Evolutionary conservation across 2,113 vertebrate species (phyloP), one percentile per base, ranked within the genome.

Genomic region (Osmerus eperlanus): DNA sequence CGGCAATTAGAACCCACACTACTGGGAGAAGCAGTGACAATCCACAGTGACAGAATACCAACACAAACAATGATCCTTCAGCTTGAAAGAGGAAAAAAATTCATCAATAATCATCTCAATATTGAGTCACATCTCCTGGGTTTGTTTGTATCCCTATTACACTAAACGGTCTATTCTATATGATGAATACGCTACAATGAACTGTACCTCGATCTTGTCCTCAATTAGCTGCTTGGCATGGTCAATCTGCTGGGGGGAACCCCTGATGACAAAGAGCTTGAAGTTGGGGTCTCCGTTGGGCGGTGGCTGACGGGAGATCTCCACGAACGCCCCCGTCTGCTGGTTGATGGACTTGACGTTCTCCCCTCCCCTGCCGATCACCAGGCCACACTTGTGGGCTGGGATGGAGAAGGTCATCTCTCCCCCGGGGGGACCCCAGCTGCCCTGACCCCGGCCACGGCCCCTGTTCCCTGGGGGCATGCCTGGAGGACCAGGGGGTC

Each of bases 221-320:
- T 97, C 96, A 16, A 97, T 97, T 25, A 97, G 95, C 87, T 96
- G 95, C 84, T 96, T 96, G 80, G 96, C 96, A 0, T 97, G 95
- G 84, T 97, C 96, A 0, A 97, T 97, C 88, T 97, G 94, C 75
- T 96, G 93, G 0, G 95, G 96, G 0, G 93, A 91, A n/a, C 96
- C 96, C 4, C 95, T 91, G 83, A 97, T 96, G 79, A 83, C 93
- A 71, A 97, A 97, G 14, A 97, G 85, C 71, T 97, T 97, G 83
- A 95, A 97, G 86, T 96, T 96, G 15, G 95, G 96, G 83, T 97
- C 95, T 0, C 95, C 95, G 0, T 97, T 96, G 62, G 96, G 95
- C 0, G 94, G 95, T 3, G 94, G 92, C 82, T 97, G 94, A 73
- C 94, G 92, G 1, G 94, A 96, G 72, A 97, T 95, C 89, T 97